Percentiles rank a stretch among this genome's conserved stretches.
Conservation (phyloP, 37 sponge, comb jelly and placozoan species). For the Theonella swinhoei region DNA sequence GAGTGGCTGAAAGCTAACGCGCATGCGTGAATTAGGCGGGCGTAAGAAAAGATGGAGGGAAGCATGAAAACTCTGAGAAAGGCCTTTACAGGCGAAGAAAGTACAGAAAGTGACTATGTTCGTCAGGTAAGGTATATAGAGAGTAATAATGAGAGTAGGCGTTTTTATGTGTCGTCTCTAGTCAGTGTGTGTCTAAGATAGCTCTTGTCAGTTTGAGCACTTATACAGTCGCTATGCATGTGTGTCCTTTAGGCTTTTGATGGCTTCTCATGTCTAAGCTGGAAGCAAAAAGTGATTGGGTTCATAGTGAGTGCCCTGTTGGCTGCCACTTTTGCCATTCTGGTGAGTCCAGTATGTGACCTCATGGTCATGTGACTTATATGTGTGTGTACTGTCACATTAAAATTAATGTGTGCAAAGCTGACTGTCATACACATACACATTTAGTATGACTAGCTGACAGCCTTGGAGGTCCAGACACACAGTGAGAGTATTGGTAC, state of each 20-base stretch:
- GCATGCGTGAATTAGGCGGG: background rate
- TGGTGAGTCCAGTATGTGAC: slow-evolving; percentile 76
- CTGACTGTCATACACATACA: too few species aligned
- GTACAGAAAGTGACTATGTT: background rate
- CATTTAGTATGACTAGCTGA: too few species aligned
- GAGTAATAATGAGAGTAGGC: background rate
- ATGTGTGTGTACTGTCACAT: too few species aligned
- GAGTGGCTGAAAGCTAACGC: too few species aligned
- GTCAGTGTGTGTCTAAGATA: too few species aligned
- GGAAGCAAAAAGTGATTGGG: slow-evolving; percentile 70
- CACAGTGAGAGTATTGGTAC: too few species aligned
- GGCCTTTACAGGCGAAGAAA: background rate
- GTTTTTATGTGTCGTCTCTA: too few species aligned
- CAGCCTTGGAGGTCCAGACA: too few species aligned
- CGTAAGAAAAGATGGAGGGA: background rate
- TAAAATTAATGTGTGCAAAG: too few species aligned
- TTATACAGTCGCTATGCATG: background rate
- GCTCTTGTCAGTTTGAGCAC: too few species aligned
- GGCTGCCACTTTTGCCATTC: slow-evolving; percentile 48
- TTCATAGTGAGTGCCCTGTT: slow-evolving; percentile 38
- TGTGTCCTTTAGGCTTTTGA: background rate
- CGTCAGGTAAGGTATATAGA: background rate
- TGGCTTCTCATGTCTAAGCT: slow-evolving; percentile 7
- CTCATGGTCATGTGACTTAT: too few species aligned
- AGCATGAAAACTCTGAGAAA: slow-evolving; percentile 8